These are phyloP conservation scores for Drosophila greeni DNA, from an alignment of 2,888 invertebrate species.

Conservation along the genomic window DNA sequence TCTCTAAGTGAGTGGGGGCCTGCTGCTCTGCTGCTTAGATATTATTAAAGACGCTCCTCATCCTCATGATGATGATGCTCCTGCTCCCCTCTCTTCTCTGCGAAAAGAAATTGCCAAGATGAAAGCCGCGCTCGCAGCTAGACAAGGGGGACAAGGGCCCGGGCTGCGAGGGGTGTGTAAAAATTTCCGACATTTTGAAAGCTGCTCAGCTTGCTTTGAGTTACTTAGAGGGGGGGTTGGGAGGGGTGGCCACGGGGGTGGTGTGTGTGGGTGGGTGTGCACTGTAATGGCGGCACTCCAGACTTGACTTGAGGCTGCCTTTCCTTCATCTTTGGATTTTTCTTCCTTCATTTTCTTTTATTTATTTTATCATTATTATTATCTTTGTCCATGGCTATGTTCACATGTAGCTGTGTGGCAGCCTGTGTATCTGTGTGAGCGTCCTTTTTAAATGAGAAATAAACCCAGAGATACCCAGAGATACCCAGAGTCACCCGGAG, in stretches of 20 bases:
- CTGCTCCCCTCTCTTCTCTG: constrained; percentile 25
- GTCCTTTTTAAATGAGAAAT: constrained; percentile 52
- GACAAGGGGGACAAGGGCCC: constrained; percentile 39
- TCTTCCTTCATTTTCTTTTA: constrained; percentile 69
- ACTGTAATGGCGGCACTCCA: constrained; percentile 28
- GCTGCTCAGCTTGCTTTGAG: constrained; percentile 69
- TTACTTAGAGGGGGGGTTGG: constrained; percentile 45
- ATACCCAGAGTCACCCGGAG: constrained; percentile 33
- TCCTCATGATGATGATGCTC: constrained; percentile 23
- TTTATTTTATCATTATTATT: constrained; percentile 78
- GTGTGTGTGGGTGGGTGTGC: constrained; percentile 7
- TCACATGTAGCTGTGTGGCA: constrained; percentile 19
- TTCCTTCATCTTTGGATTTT: constrained; percentile 54
- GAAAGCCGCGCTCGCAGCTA: constrained; percentile 59
- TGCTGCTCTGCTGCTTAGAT: constrained; percentile 57
- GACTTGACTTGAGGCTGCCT: constrained; percentile 9
- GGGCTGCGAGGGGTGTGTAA: constrained; percentile 43
- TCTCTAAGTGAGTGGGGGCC: constrained; percentile 14
- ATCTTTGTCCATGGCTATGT: constrained; percentile 74
- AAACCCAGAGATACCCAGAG: constrained; percentile 48
- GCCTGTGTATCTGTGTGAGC: constrained; percentile 28
- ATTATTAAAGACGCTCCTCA: constrained; percentile 70
- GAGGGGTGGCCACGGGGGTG: not conserved
- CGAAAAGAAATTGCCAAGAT: constrained; percentile 71
- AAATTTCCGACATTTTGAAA: constrained; percentile 72